These are phyloP conservation scores for Thalassophryne amazonica DNA, from an alignment of 2,797 vertebrate species.

Conservation along the genomic window DNA sequence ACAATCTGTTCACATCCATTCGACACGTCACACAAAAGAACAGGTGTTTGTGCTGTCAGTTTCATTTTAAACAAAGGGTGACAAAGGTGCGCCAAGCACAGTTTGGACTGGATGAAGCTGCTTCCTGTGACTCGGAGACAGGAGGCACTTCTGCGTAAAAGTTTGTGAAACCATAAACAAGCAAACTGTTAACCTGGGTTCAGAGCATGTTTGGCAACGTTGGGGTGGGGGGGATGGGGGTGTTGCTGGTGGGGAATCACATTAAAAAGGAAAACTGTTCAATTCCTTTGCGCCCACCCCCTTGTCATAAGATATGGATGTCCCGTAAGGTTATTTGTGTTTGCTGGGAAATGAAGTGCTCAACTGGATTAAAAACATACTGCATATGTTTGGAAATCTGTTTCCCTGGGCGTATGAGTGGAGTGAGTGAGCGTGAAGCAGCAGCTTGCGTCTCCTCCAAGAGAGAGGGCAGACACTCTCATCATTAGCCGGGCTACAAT, in stretches of 20 bases:
- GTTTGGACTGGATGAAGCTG: slow-evolving; percentile 56
- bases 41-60: slow-evolving; percentile 43
- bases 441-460: slow-evolving; percentile 79
- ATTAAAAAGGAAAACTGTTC: slow-evolving; percentile 71
- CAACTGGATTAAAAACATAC: slow-evolving; percentile 81
- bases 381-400: slow-evolving; percentile 87
- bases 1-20: slow-evolving; percentile 49
- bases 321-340: slow-evolving; percentile 83
- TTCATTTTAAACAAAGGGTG: slow-evolving; percentile 47
- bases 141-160: slow-evolving; percentile 61
- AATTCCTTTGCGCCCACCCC: slow-evolving; percentile 78
- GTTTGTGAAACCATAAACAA: slow-evolving; percentile 67
- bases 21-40: slow-evolving; percentile 24
- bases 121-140: slow-evolving; percentile 52
- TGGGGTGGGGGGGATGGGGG: slow-evolving; percentile 44
- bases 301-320: slow-evolving; percentile 80
- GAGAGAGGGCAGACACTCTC: slow-evolving; percentile 80
- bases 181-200: slow-evolving; percentile 72
- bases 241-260: no score
- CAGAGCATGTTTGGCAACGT: slow-evolving; percentile 68
- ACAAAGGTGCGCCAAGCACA: slow-evolving; percentile 53
- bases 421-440: slow-evolving; percentile 75
- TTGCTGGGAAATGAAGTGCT: slow-evolving; percentile 79
- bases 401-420: slow-evolving; percentile 79
- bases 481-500: slow-evolving; percentile 81